Evolutionary conservation across 2,888 invertebrate species (phyloP).

Genomic region (Amphipoea lucens): DNA sequence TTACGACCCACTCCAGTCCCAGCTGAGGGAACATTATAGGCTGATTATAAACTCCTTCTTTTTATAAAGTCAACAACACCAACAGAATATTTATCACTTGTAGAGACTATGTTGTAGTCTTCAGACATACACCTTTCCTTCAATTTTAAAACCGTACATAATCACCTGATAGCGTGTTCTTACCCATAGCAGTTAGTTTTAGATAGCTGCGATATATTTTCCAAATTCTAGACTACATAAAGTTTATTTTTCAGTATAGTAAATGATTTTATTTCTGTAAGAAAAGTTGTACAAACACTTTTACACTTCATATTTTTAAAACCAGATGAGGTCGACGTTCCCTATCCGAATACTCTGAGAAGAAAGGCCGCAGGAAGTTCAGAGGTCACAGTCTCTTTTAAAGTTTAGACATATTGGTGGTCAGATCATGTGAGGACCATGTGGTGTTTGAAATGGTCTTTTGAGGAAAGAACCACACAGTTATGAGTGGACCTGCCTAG

Average conservation of each 20-base stretch:
- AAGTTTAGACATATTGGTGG: no score
- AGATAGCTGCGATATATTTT: constrained; percentile 50
- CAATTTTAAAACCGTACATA: constrained; percentile 58
- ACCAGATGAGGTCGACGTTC: background rate
- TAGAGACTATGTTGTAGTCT: background rate
- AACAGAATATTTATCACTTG: background rate
- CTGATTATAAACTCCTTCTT: background rate
- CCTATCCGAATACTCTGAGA: no score
- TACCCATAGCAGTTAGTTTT: constrained; percentile 46
- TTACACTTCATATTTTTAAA: background rate
- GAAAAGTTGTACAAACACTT: background rate
- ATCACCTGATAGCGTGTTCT: constrained; percentile 47
- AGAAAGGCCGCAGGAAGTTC: background rate
- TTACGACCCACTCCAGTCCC: background rate
- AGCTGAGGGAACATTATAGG: background rate
- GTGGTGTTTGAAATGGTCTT: background rate
- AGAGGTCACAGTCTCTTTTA: background rate
- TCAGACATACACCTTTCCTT: constrained; percentile 37
- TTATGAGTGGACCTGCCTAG: background rate
- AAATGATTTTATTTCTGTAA: background rate
- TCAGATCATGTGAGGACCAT: no score
- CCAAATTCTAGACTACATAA: constrained; percentile 40
- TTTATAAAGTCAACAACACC: background rate
- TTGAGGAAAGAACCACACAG: background rate
- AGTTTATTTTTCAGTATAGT: constrained; percentile 32